Evolutionary conservation across 1,140 invertebrate species (phyloP).

Genomic region (Orchestia grillus): DNA sequence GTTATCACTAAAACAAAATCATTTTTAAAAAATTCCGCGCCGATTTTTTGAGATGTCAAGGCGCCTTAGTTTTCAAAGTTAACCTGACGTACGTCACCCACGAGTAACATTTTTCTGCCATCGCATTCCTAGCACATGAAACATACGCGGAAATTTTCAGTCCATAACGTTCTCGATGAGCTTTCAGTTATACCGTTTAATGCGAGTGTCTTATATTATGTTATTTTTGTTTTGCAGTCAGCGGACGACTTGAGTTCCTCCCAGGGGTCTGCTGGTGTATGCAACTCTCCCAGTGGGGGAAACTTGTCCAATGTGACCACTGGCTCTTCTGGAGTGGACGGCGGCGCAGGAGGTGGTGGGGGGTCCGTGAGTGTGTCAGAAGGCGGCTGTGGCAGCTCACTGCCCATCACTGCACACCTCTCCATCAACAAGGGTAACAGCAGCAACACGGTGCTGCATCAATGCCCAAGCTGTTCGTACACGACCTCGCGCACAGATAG

Average conservation of each 20-base stretch:
- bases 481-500: slow-evolving; percentile 3
- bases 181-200: no score
- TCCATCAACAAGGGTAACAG: not conserved
- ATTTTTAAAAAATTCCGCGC: not conserved
- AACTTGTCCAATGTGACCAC: not conserved
- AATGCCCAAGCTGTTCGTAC: slow-evolving; percentile 35
- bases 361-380: not conserved
- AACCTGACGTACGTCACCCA: not conserved
- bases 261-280: not conserved
- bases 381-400: not conserved
- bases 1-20: not conserved
- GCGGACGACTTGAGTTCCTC: not conserved
- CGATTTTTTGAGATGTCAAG: not conserved
- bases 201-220: not conserved
- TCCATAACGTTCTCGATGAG: no score
- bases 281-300: not conserved
- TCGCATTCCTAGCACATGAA: not conserved
- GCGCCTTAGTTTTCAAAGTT: not conserved
- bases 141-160: not conserved
- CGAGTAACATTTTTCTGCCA: not conserved
- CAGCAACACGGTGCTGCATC: slow-evolving; percentile 1
- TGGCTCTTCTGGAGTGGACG: not conserved
- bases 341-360: not conserved
- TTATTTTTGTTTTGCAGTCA: not conserved
- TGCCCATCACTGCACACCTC: not conserved